phyloP scores from a whole-genome alignment of 2,113 vertebrate genomes.

The Onychostoma macrolepis region DNA sequence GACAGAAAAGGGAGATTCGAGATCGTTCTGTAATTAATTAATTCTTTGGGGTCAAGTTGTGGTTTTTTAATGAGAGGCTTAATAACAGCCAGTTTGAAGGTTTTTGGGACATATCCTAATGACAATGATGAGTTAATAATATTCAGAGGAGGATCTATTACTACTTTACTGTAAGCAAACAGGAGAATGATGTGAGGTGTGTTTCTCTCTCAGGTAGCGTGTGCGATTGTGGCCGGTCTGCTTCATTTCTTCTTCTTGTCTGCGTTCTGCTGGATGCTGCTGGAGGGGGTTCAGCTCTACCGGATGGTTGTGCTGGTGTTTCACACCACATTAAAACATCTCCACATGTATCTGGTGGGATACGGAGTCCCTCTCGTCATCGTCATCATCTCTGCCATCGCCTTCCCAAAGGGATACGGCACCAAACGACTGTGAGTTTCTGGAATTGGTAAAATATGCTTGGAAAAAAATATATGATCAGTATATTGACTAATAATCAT shows the following conservation, averaged over 20 bases:
- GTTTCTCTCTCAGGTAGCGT: conserved; percentile 70
- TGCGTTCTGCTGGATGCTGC: conserved; percentile 87
- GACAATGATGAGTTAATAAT: no score
- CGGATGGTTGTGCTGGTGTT: conserved; percentile 88
- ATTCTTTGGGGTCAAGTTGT: no score
- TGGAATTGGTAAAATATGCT: not conserved
- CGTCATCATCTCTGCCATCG: conserved; percentile 75
- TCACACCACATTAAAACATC: conserved; percentile 74
- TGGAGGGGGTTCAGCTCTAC: conserved; percentile 89
- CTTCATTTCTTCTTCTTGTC: conserved; percentile 86
- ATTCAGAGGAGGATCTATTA: no score
- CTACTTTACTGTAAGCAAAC: not conserved
- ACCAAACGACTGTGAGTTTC: conserved; percentile 73
- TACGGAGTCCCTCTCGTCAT: conserved; percentile 79
- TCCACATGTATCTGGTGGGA: conserved; percentile 74
- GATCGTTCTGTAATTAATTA: no score
- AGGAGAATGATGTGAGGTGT: not conserved
- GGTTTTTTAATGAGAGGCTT: no score
- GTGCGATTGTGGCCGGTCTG: conserved; percentile 79
- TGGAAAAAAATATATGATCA: no score
- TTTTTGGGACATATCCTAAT: no score
- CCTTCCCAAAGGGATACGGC: conserved; percentile 72
- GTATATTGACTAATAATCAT: no score
- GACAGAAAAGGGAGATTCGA: no score
- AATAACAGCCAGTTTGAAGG: no score